Base-by-base conservation (phyloP, 2,797 vertebrate genomes). In the Lepilemur septentrionalis region DNA sequence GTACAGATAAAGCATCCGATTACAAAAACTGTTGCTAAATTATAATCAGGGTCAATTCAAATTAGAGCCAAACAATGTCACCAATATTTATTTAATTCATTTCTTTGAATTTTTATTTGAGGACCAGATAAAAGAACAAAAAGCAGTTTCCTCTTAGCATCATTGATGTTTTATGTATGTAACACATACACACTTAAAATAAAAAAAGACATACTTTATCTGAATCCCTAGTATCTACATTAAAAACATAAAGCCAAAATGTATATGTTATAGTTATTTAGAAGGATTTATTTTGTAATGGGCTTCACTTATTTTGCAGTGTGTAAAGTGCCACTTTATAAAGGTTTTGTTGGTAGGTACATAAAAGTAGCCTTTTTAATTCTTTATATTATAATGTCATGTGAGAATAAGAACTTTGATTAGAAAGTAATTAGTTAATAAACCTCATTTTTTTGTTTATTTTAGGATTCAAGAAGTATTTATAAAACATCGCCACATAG, bases 401-500 rank as follows among this genome's bases (percentile, higher is more conserved):
- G 17, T 67, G 79, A 75, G 35, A 89, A 32, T 67, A 38, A 76
- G 70, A 43, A 55, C 43, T 85, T 72, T 86, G 46, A 90, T 72
- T 70, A 89, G 83, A 86, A 89, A 28, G 35, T 88, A 55, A 76
- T 30, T 93, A 72, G 75, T 88, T 97, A 96, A 93, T 92, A 95
- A 96, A n/a, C 50, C 11, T 55, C 13, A 1, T 7, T 59, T 94
- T 93, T 80, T 55, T 97, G 20, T 98, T 95, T 94, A 5, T 92
- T 75, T 96, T 96, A 99, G 99, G 99, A 99, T 5, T 89, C 98
- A 12, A 97, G 95, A 11, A 98, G 97, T 32, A 97, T 98, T 97
- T 98, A 99, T 59, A 99, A 98, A 98, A 98, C 98, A 93, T 98
- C 99, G 0, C 90, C 97, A 1, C 99, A 98, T 96, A 99, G 98